phyloP scores from a whole-genome alignment of 2,797 vertebrate species.

The Numenius phaeopus region DNA sequence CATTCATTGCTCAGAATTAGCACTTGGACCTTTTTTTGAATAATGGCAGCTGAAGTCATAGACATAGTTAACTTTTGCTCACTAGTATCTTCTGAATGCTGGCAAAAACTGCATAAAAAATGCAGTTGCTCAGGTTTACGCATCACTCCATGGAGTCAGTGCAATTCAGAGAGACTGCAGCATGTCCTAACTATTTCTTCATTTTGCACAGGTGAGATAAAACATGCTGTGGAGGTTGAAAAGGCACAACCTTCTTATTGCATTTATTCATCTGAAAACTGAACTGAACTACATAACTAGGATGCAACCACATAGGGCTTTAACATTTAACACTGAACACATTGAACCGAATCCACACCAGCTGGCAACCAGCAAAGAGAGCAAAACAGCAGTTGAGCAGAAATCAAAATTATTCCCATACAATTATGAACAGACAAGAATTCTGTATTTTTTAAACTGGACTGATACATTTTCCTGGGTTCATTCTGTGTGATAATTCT shows the following conservation, averaged over 20 bases:
- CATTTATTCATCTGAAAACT: slow-evolving; percentile 54
- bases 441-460: background rate
- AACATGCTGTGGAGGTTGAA: slow-evolving; percentile 35
- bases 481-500: background rate
- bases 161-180: background rate
- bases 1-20: background rate
- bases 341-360: slow-evolving; percentile 54
- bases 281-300: slow-evolving; percentile 50
- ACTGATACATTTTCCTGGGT: background rate
- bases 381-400: slow-evolving; percentile 8
- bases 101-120: background rate
- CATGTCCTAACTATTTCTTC: background rate
- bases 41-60: background rate
- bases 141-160: background rate
- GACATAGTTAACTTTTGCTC: background rate
- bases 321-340: slow-evolving; percentile 62
- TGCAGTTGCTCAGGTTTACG: background rate
- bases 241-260: slow-evolving; percentile 28
- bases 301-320: slow-evolving; percentile 17
- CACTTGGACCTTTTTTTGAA: background rate
- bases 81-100: background rate
- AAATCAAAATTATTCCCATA: slow-evolving; percentile 18
- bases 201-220: slow-evolving; percentile 19
- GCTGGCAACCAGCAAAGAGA: slow-evolving; percentile 32
- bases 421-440: background rate